Evolutionary conservation across 2,113 vertebrate species (phyloP).

Genomic region (Muntiacus muntjak): DNA sequence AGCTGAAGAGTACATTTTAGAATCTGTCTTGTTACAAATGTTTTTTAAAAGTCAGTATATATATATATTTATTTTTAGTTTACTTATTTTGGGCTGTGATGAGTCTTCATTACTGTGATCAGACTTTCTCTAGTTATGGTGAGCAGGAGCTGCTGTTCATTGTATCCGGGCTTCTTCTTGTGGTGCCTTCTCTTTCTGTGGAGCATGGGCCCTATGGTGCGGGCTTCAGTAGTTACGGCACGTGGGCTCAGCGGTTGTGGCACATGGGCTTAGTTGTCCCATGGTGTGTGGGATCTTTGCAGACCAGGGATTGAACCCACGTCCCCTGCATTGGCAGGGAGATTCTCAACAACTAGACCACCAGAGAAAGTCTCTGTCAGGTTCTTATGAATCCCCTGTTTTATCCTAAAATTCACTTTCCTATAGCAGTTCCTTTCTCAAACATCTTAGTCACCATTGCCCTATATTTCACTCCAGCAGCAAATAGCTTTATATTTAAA

Average conservation of each 20-base stretch:
- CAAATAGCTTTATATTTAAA: neutral
- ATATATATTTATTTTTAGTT: neutral
- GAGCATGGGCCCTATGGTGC: neutral
- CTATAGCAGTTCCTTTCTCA: neutral
- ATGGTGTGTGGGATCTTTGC: neutral
- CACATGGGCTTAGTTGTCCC: neutral
- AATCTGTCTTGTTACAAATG: neutral
- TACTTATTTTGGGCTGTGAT: neutral
- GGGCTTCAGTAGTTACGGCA: neutral
- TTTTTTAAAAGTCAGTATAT: neutral
- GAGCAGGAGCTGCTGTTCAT: too few species aligned
- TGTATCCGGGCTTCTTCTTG: accelerated
- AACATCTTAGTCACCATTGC: neutral
- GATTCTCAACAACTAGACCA: neutral
- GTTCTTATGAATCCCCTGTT: neutral
- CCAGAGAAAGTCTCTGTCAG: neutral
- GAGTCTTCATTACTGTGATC: neutral
- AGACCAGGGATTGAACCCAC: neutral
- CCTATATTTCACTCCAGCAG: slow-evolving; percentile 16
- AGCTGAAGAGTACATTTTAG: neutral
- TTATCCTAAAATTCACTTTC: neutral
- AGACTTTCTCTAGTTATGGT: neutral
- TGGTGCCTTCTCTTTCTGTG: neutral
- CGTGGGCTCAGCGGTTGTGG: neutral
- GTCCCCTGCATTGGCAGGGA: neutral